Conservation (phyloP, 2,797 vertebrate species). For the Phylloscopus collybita region DNA sequence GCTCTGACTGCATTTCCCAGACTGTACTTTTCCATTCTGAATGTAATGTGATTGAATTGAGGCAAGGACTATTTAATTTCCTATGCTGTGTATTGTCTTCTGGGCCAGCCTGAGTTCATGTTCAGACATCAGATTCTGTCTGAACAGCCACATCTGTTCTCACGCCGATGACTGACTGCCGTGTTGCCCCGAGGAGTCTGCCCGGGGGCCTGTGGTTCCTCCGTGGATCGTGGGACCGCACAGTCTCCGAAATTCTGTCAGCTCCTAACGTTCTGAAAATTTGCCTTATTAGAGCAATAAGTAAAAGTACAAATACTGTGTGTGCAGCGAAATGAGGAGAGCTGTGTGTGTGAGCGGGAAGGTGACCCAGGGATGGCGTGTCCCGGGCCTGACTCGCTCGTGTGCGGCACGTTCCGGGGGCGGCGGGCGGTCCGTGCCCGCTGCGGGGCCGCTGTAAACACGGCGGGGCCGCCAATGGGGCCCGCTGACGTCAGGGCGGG, state of each 20-base stretch:
- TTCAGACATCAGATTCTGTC: accelerated
- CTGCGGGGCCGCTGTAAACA: background rate
- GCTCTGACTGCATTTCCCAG: background rate
- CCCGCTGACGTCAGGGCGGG: background rate
- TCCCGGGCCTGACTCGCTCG: accelerated
- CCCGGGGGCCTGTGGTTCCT: accelerated
- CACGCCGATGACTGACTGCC: accelerated
- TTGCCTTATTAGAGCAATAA: background rate
- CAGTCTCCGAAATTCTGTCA: too few species aligned
- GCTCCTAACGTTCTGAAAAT: background rate
- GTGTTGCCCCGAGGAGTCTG: background rate
- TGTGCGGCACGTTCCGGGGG: background rate
- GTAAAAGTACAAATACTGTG: accelerated
- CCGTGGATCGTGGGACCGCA: accelerated
- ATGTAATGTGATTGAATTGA: accelerated
- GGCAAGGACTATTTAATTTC: background rate
- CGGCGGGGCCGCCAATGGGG: background rate
- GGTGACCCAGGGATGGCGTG: background rate
- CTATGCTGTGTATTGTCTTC: background rate
- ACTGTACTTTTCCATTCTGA: background rate
- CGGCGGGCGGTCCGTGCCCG: background rate
- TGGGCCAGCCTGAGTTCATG: background rate
- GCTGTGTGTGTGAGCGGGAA: accelerated
- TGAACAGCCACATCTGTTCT: too few species aligned
- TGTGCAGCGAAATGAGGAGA: background rate